phyloP scores from a whole-genome alignment of 2,888 invertebrate species.

The Volucella inflata region DNA sequence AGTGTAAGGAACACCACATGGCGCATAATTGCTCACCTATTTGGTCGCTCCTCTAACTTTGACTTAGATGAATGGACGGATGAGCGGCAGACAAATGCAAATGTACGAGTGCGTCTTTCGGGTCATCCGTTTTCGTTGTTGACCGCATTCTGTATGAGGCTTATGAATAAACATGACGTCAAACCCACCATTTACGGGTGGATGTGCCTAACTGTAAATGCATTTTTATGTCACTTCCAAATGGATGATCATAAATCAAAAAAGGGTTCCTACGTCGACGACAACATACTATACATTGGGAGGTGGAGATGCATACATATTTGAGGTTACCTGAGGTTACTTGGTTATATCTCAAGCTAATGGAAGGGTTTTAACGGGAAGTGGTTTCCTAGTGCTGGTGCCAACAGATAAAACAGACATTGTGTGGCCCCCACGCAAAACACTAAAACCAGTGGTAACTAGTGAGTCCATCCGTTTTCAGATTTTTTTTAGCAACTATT shows the following conservation, averaged over 20 bases:
- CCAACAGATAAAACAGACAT: too few species aligned
- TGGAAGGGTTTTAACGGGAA: conserved; percentile 50
- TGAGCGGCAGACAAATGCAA: conserved; percentile 50
- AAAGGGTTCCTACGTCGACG: conserved; percentile 17
- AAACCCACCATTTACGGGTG: conserved; percentile 53
- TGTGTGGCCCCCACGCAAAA: too few species aligned
- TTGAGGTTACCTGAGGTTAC: conserved; percentile 61
- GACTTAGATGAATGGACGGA: conserved; percentile 7
- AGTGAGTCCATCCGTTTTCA: too few species aligned
- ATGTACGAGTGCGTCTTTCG: background rate
- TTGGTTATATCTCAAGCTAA: conserved; percentile 49
- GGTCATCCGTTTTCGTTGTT: background rate
- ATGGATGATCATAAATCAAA: conserved; percentile 64
- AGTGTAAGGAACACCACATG: conserved; percentile 35
- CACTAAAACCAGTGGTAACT: too few species aligned
- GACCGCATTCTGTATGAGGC: conserved; percentile 48
- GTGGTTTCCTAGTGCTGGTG: conserved; percentile 7
- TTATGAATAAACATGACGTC: conserved; percentile 62
- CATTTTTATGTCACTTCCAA: conserved; percentile 69
- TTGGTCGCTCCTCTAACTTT: background rate
- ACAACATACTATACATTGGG: conserved; percentile 22
- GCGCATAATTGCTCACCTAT: conserved; percentile 64
- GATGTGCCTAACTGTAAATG: conserved; percentile 62
- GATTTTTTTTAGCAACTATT: too few species aligned
- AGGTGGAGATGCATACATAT: conserved; percentile 56